These are phyloP conservation scores for Ochropleura leucogaster DNA, from an alignment of 2,888 invertebrate genomes.

Conservation along the genomic window DNA sequence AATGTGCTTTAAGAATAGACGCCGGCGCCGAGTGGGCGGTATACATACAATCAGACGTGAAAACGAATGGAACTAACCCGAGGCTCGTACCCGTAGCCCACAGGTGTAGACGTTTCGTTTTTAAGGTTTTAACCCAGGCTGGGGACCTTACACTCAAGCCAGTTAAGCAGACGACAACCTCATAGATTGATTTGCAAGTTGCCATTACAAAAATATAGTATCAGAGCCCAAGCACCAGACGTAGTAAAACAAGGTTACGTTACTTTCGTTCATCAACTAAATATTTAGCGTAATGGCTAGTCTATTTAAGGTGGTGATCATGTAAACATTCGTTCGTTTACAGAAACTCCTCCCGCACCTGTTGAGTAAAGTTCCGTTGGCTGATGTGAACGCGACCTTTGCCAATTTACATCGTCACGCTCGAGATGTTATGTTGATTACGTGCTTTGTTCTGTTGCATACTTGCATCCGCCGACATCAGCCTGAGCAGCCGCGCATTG, in stretches of 20 bases:
- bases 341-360: slow-evolving; percentile 32
- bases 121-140: too few species aligned
- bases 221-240: background rate
- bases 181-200: too few species aligned
- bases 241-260: background rate
- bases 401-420: slow-evolving; percentile 32
- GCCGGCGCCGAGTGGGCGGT: slow-evolving; percentile 58
- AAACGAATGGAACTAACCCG: background rate
- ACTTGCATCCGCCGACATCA: background rate
- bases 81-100: too few species aligned
- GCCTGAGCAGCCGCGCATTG: background rate
- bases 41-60: slow-evolving; percentile 33
- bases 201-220: too few species aligned
- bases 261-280: background rate
- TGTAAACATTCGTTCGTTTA: slow-evolving; percentile 9
- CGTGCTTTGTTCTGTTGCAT: background rate
- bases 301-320: slow-evolving; percentile 17
- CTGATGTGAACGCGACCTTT: slow-evolving; percentile 12
- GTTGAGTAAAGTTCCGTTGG: slow-evolving; percentile 25
- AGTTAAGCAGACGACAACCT: too few species aligned
- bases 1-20: slow-evolving; percentile 56
- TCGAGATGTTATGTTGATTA: background rate
- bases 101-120: too few species aligned
- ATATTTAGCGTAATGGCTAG: slow-evolving; percentile 2
- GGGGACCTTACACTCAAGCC: too few species aligned